Base-by-base conservation (phyloP, 2,797 vertebrate genomes). In the Xerus rutilus region DNA sequence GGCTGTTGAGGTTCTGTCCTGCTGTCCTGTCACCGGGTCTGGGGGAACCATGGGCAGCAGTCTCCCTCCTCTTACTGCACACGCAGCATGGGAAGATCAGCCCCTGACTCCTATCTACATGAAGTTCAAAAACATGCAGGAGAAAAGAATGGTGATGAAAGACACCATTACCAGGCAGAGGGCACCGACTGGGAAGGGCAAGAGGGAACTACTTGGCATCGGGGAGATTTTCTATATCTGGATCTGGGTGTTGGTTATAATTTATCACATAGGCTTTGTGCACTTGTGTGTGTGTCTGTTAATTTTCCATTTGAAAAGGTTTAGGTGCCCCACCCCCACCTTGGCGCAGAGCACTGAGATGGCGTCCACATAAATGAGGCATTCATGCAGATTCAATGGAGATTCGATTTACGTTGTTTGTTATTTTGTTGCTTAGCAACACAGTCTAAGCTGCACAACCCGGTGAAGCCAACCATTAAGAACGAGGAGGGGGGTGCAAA, bases 371-470 rank as follows among this genome's bases (percentile, higher is more conserved):
- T n/a, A 20, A 86, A 69, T 8, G 5, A 62, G 65, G 86, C 81
- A 7, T 95, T 86, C 79, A 17, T 1, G 8, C 86, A 93, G 85
- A 85, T 88, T 94, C 70, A 59, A 35, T 14, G 78, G 49, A 81
- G 93, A 86, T 57, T 72, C 30, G 28, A 93, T 86, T 83, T 79
- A 86, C 59, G 8, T 59, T 86, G 72, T 92, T 97, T 93, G 95
- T 88, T 92, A 35, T 86, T 87, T 87, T 0, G 81, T 96, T 96
- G 95, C 97, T 96, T 87, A 94, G 97, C 96, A 96, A 78, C 94
- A 47, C 74, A 32, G 72, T 52, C 78, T 28, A 4, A 78, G 69
- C 62, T 12, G 76, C 64, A 47, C 67, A 18, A 85, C 62, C 84
- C 28, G 59, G 87, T 1, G 83, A 85, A 35, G 14, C 57, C 49